phyloP scores from a whole-genome alignment of 2,797 vertebrate species.

The Kryptolebias ocellatus region DNA sequence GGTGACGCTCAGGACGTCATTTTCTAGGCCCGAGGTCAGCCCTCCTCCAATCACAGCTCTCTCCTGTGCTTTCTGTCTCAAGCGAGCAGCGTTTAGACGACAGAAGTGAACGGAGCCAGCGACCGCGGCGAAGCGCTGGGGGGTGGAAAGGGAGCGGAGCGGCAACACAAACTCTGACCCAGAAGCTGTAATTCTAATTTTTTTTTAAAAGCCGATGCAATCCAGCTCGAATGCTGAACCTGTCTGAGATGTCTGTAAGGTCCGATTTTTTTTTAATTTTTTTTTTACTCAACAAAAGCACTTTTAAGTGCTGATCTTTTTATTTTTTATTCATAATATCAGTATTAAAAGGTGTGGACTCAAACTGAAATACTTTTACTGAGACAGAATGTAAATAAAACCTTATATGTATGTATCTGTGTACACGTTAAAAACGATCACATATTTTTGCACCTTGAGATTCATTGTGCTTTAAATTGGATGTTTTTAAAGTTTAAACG shows the following conservation, averaged over 20 bases:
- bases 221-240: conserved; percentile 16
- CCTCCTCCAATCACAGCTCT: conserved; percentile 70
- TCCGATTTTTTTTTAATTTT: conserved; percentile 29
- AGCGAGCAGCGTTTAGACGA: conserved; percentile 70
- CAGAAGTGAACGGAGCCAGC: conserved; percentile 7
- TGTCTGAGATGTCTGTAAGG: conserved; percentile 10
- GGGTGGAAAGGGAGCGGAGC: background rate
- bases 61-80: conserved; percentile 75
- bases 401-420: conserved; percentile 5
- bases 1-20: conserved; percentile 88
- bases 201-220: conserved; percentile 25
- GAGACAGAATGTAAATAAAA: conserved; percentile 59
- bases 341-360: conserved; percentile 55
- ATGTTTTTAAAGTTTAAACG: conserved; percentile 5
- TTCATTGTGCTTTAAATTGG: conserved; percentile 15
- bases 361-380: conserved; percentile 38
- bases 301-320: conserved; percentile 21
- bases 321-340: conserved; percentile 39
- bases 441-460: conserved; percentile 30
- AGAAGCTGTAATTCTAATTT: conserved; percentile 11
- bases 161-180: conserved; percentile 33
- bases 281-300: conserved; percentile 14
- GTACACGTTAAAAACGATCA: background rate
- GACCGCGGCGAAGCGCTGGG: background rate
- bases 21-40: conserved; percentile 79